Conservation (phyloP, 2,888 invertebrate genomes). For the Archips xylosteana region DNA sequence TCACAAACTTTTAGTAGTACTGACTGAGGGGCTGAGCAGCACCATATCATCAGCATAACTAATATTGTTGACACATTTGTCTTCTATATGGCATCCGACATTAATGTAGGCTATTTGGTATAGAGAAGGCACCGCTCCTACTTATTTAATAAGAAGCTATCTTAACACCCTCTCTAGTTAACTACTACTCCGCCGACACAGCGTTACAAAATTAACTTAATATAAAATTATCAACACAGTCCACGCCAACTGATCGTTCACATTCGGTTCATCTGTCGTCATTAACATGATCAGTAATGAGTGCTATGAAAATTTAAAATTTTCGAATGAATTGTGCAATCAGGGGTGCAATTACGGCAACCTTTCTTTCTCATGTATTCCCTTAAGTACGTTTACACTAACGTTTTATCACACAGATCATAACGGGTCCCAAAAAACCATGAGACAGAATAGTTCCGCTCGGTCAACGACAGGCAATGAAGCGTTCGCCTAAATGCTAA, state of each 20-base stretch:
- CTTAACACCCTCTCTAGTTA: constrained; percentile 32
- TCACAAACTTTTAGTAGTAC: too few relatives aligned
- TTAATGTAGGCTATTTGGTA: constrained; percentile 36
- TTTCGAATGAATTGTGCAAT: constrained; percentile 68
- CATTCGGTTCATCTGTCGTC: constrained; percentile 27
- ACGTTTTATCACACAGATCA: constrained; percentile 69
- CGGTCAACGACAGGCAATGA: constrained; percentile 74
- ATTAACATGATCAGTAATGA: constrained; percentile 47
- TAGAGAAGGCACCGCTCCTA: constrained; percentile 39
- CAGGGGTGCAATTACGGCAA: constrained; percentile 71
- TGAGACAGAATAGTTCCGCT: constrained; percentile 75
- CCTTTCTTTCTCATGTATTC: constrained; percentile 68
- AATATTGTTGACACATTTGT: too few relatives aligned
- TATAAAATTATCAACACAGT: constrained; percentile 26
- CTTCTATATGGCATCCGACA: too few relatives aligned
- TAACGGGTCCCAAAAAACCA: constrained; percentile 74
- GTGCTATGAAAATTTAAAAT: constrained; percentile 47
- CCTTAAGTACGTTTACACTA: constrained; percentile 50
- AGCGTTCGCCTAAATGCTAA: constrained; percentile 76
- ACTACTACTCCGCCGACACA: constrained; percentile 13
- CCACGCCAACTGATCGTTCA: constrained; percentile 28
- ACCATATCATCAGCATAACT: too few relatives aligned
- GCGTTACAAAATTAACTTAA: constrained; percentile 24
- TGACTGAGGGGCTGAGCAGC: too few relatives aligned
- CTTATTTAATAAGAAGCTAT: constrained; percentile 31